Conservation (phyloP, 2,888 invertebrate species). For the Diarsia brunnea region DNA sequence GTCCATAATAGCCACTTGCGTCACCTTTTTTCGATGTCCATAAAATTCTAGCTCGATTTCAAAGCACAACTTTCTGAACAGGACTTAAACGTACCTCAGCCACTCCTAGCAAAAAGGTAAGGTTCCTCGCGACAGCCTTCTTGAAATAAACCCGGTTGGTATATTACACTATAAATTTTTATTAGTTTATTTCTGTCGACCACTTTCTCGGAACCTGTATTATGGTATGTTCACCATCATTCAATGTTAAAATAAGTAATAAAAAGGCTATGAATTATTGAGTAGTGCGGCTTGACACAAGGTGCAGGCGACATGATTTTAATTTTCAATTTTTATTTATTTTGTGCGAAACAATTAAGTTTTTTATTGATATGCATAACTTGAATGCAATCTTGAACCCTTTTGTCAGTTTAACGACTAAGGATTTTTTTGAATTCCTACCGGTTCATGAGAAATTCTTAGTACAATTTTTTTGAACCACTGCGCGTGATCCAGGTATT, state of each 20-base stretch:
- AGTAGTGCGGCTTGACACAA: slow-evolving; percentile 26
- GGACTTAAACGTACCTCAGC: neutral
- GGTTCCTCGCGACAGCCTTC: slow-evolving; percentile 11
- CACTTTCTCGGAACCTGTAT: slow-evolving; percentile 58
- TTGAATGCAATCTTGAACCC: neutral
- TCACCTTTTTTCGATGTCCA: neutral
- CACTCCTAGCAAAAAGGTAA: slow-evolving; percentile 26
- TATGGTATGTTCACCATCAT: slow-evolving; percentile 47
- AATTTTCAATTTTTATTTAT: slow-evolving; percentile 34
- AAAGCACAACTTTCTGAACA: slow-evolving; percentile 18
- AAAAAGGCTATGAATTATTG: slow-evolving; percentile 61
- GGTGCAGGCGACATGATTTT: slow-evolving; percentile 28
- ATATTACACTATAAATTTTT: slow-evolving; percentile 54
- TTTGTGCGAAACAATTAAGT: neutral
- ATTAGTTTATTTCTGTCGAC: slow-evolving; percentile 47
- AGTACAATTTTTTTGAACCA: neutral
- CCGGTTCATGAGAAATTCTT: neutral
- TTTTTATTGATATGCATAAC: neutral
- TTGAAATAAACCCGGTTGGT: slow-evolving; percentile 49
- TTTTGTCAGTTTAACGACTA: neutral
- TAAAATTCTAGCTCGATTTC: neutral
- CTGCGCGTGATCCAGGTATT: neutral
- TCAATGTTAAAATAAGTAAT: slow-evolving; percentile 56
- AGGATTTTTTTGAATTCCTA: too few species aligned
- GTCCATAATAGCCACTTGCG: neutral